These are phyloP conservation scores for Vimba vimba DNA, from an alignment of 2,113 vertebrate species.

Conservation along the genomic window DNA sequence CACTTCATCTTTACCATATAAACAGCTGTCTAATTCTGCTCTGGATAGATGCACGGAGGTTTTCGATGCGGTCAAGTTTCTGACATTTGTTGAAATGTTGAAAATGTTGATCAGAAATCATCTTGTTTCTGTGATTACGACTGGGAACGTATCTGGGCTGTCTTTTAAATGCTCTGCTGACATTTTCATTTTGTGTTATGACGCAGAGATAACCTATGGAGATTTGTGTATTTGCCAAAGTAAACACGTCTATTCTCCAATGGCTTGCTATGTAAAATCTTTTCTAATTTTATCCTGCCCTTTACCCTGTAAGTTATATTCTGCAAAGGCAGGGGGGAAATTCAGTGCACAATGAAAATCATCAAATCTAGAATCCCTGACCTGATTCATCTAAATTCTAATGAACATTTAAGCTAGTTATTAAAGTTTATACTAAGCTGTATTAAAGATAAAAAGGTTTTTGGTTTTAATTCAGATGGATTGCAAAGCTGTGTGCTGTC, in stretches of 20 bases:
- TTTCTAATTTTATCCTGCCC: background rate
- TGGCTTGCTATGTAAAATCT: background rate
- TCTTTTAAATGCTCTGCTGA: background rate
- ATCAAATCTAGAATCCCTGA: background rate
- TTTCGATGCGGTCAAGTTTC: background rate
- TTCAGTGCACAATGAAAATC: background rate
- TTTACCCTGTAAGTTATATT: background rate
- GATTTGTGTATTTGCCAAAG: slow-evolving; percentile 8
- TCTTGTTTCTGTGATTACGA: background rate
- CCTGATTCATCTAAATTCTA: background rate
- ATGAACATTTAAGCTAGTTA: background rate
- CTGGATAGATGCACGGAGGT: background rate
- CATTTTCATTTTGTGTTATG: background rate
- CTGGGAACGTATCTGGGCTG: background rate
- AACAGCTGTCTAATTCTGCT: background rate
- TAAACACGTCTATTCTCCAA: background rate
- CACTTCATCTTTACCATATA: background rate
- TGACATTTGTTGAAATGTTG: background rate
- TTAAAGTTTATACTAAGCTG: background rate
- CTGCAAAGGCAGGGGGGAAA: no score
- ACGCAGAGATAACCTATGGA: background rate
- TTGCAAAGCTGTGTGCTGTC: background rate
- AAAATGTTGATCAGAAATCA: background rate
- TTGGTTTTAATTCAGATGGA: background rate
- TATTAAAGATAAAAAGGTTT: background rate